Base-by-base conservation (phyloP, 1,140 invertebrate species). In the Ectropis grisescens region DNA sequence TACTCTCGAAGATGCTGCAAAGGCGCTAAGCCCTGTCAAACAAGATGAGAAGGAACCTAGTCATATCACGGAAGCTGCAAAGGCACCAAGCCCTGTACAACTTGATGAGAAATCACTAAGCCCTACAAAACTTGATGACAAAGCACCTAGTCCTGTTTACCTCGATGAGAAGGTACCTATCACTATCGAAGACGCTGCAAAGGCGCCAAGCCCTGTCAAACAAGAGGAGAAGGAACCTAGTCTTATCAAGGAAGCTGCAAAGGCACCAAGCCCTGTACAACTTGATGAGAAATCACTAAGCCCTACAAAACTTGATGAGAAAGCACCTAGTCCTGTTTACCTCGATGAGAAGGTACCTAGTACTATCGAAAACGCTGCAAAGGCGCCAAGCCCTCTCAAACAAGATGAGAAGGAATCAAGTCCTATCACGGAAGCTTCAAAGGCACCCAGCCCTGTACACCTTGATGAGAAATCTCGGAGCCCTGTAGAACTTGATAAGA, bases 351-450 rank as follows among this genome's bases (percentile, higher is more conserved):
- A 31, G n/a, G 30, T 19, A 4, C 28, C 33, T 4, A 43, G 42
- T 13, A 34, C 39, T 15, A 25, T 33, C 1, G 39, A 43, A 37
- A 26, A 34, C 9, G 26, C 22, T 0, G 29, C 30, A 1, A 45
- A 45, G 11, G 35, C 34, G 7, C 13, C 33, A 8, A 48, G 44
- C 24, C 41, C 24, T n/a, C 22, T 11, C 6, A 33, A 39, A 33
- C 23, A 16, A 22, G 19, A 14, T 8, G 38, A 38, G 9, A 34
- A 43, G 15, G 30, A 15, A 12, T 13, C 16, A 2, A 43, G 42
- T 13, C 37, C 39, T 15, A 25, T 33, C 1, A 40, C 40, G 36
- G 28, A 34, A 12, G 26, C 22, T 0, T 28, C 30, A 1, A 45
- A 45, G 11, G 35, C 34, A 9, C 13, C 33, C 5, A 48, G 44